Conservation (phyloP, 1,140 invertebrate genomes). For the Drosophila suzukii region DNA sequence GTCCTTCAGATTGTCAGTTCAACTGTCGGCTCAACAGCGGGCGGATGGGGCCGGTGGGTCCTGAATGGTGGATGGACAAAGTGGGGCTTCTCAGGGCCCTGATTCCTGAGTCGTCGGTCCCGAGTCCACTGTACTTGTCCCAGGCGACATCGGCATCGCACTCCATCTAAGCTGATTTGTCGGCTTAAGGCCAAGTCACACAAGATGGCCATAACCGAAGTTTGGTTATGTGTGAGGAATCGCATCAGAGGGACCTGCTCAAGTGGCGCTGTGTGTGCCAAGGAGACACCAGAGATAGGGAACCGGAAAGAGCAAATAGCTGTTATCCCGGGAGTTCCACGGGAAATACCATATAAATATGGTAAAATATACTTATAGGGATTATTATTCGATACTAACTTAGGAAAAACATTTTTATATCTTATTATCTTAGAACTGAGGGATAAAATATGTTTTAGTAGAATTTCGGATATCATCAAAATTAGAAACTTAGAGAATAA, state of each 20-base stretch:
- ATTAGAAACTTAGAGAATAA: too few species aligned
- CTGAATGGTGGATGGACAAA: neutral
- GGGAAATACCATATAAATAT: too few species aligned
- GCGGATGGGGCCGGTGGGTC: neutral
- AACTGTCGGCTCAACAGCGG: constrained; percentile 74
- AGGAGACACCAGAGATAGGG: neutral
- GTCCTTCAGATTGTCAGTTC: constrained; percentile 78
- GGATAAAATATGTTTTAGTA: too few species aligned
- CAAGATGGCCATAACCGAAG: constrained; percentile 42
- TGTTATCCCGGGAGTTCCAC: too few species aligned
- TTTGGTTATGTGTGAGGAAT: constrained; percentile 44
- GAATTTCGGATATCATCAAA: too few species aligned
- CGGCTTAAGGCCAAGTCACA: constrained; percentile 58
- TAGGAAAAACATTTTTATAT: too few species aligned
- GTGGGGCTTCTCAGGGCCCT: neutral
- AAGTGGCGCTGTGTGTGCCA: constrained; percentile 24
- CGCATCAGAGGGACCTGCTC: constrained; percentile 16
- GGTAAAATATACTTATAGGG: too few species aligned
- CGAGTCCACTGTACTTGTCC: constrained; percentile 22
- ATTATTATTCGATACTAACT: too few species aligned
- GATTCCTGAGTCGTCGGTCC: neutral
- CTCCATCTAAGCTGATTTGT: constrained; percentile 76
- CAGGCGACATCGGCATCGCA: constrained; percentile 20
- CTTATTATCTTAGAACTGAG: too few species aligned
- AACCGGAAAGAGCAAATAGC: too few species aligned